Percentiles rank a stretch among this genome's conserved stretches.
phyloP scores from a whole-genome alignment of 1,140 invertebrate species.

The Drosophila mauritiana region DNA sequence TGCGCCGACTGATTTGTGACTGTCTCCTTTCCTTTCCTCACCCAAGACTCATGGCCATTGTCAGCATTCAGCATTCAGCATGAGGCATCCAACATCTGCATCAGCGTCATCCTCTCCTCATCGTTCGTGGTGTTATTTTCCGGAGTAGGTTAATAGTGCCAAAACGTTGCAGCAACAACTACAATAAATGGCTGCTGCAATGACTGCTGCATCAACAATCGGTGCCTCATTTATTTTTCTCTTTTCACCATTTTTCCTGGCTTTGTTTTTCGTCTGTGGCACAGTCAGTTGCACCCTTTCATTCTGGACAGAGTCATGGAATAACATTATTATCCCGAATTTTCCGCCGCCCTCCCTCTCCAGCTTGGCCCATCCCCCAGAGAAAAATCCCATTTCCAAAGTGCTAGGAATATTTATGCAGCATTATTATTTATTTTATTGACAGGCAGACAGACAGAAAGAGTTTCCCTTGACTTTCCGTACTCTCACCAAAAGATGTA shows the following conservation, averaged over 20 bases:
- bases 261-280: constrained; percentile 41
- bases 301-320: constrained; percentile 65
- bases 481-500: constrained; percentile 41
- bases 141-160: constrained; percentile 80
- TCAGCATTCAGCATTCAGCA: constrained; percentile 20
- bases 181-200: constrained; percentile 59
- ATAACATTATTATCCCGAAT: constrained; percentile 77
- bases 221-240: constrained; percentile 77
- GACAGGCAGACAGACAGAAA: constrained; percentile 48
- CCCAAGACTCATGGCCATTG: constrained; percentile 43
- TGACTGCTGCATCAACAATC: constrained; percentile 69
- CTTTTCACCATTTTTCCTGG: constrained; percentile 19
- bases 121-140: constrained; percentile 70
- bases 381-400: constrained; percentile 35
- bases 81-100: constrained; percentile 36
- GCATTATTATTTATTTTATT: constrained; percentile 83
- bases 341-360: constrained; percentile 1
- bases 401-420: constrained; percentile 72
- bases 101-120: constrained; percentile 66
- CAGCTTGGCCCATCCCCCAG: neutral
- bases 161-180: constrained; percentile 69
- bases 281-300: constrained; percentile 72
- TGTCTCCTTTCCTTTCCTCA: constrained; percentile 58
- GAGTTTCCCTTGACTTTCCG: constrained; percentile 40
- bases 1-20: constrained; percentile 68